Base-by-base conservation (phyloP, 2,888 invertebrate species). In the Andrena trimmerana region DNA sequence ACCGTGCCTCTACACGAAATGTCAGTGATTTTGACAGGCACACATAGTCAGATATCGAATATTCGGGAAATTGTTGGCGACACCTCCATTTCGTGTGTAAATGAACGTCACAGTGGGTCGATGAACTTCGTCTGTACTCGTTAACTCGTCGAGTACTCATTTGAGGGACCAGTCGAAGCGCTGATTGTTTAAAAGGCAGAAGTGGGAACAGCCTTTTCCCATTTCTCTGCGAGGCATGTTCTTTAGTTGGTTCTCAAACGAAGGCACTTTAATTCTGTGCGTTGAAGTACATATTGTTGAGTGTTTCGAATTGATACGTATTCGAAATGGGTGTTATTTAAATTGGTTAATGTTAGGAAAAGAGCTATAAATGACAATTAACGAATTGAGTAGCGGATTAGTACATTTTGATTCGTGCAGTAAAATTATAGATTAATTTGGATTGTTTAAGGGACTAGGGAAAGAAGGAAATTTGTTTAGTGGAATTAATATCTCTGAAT, bases 81-180 rank as follows among this genome's bases (percentile, higher is more conserved):
- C 33, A 63, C 74, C 42, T 75, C 50, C 16, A 75, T 75, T 69
- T 52, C 20, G 66, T 77, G 69, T 73, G 65, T 42, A 70, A 77
- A 73, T 66, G 63, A 63, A 62, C 60, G 52, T 54, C 52, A 62
- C 42, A 62, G 16, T 66, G 50, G 29, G 27, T 78, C 52, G 65
- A 59, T 60, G 63, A 71, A 72, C 50, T 57, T 72, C 59, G 71
- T n/a, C 16, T 63, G 36, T 13, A 20, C 52, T 57, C 31, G n/a
- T 65, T 31, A 31, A 54, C 2, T 70, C 16, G 27, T 42, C 5
- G 20, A 24, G 68, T 57, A 57, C 20, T 69, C 8, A 24, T 24
- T 62, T 24, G 16, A 66, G 13, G 66, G 52, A 66, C 42, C 42
- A 65, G 57, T 31, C 54, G 66, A 16, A 57, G 33, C 24, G 31